Percentiles rank a stretch among this genome's conserved stretches.
phyloP scores from a whole-genome alignment of 2,888 invertebrate genomes.

The Drosophila cracens region DNA sequence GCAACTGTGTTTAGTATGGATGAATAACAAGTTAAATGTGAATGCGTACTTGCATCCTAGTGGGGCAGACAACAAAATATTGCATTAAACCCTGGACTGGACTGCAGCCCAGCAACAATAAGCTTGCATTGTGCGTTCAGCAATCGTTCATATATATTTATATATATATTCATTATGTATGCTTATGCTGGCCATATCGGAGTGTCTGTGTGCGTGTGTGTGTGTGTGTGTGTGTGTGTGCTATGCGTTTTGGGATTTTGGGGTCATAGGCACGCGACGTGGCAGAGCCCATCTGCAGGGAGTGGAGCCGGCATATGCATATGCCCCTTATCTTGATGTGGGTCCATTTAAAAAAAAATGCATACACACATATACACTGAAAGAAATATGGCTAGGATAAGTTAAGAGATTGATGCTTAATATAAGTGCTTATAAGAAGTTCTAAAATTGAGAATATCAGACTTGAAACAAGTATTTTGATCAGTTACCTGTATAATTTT shows the following conservation, averaged over 20 bases:
- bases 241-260: slow-evolving; percentile 74
- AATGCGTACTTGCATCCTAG: slow-evolving; percentile 44
- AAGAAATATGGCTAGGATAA: not conserved
- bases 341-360: slow-evolving; percentile 29
- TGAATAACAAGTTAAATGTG: slow-evolving; percentile 30
- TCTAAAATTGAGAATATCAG: not conserved
- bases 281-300: slow-evolving; percentile 25
- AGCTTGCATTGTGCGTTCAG: slow-evolving; percentile 69
- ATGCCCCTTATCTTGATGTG: slow-evolving; percentile 50
- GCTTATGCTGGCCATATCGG: slow-evolving; percentile 32
- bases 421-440: not conserved
- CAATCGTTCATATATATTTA: slow-evolving; percentile 30
- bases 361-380: slow-evolving; percentile 11
- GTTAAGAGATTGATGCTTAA: not conserved
- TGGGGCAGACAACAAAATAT: slow-evolving; percentile 41
- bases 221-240: slow-evolving; percentile 26
- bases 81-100: slow-evolving; percentile 57
- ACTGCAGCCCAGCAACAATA: slow-evolving; percentile 65
- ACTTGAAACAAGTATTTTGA: not conserved
- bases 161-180: slow-evolving; percentile 21
- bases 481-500: not conserved
- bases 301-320: slow-evolving; percentile 27
- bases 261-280: slow-evolving; percentile 66
- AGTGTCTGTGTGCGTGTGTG: slow-evolving; percentile 18
- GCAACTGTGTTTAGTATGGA: slow-evolving; percentile 39